Base-by-base conservation (phyloP, 2,888 invertebrate genomes). In the Acleris laterana region DNA sequence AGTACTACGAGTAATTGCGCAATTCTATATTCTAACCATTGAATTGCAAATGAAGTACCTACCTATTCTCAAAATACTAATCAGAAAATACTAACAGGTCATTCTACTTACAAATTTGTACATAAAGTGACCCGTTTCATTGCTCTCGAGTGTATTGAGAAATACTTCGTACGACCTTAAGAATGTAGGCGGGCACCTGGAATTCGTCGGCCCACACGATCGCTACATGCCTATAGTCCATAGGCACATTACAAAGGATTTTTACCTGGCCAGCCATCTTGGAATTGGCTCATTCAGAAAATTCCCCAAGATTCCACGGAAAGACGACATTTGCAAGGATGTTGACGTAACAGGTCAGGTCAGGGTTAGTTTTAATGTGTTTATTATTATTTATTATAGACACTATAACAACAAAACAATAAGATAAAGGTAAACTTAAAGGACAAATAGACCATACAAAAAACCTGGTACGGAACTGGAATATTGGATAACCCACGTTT, bases 231-330 rank as follows among this genome's bases (percentile, higher is more conserved):
- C 64, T 52, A 52, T 32, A 32, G 46, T 50, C 56, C 51, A 62
- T 49, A 59, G 59, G 44, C 28, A 61, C 16, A 61, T 46, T 57
- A 66, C 61, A 66, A 66, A 61, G 46, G 55, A 71, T 75, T 75
- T 75, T 73, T 82, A 83, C 81, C 80, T 82, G 82, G 62, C 46
- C 56, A 28, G 76, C 76, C 75, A 78, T 80, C 72, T 79, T 80
- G 74, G 70, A 61, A 73, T 72, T 74, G 72, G 76, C 75, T 81
- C 81, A 83, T 87, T 88, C 84, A 84, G 72, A 72, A 77, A 80
- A 84, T 85, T 82, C 81, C 74, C 75, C 83, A 79, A 69, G 75
- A 77, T 77, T 77, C 77, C 68, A 70, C 68, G 74, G 72, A 77
- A 77, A 84, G 75, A 74, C 71, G 75, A 78, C 85, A 84, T 77